Evolutionary conservation across 2,888 invertebrate species (phyloP).

Genomic region (Muschampia plurimacula): DNA sequence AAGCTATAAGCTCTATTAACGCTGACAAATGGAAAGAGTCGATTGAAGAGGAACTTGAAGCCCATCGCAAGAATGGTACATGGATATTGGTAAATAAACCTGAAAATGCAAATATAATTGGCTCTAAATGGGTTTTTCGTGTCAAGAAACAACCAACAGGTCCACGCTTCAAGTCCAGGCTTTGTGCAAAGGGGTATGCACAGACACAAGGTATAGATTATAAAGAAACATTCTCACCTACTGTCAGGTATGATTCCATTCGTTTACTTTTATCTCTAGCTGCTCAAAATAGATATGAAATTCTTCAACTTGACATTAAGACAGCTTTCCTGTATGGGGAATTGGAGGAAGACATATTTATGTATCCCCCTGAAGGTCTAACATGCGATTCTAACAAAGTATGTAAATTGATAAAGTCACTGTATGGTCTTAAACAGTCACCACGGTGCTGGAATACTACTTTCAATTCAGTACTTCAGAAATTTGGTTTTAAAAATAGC

Average conservation of each 20-base stretch:
- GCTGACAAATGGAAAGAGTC: conserved; percentile 40
- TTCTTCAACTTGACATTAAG: conserved; percentile 39
- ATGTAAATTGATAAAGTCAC: conserved; percentile 42
- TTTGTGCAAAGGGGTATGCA: conserved; percentile 49
- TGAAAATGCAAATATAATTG: conserved; percentile 36
- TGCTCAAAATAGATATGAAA: conserved; percentile 29
- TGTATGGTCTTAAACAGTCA: conserved; percentile 6
- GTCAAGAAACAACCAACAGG: conserved; percentile 46
- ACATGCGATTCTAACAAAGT: conserved; percentile 7
- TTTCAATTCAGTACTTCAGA: neutral
- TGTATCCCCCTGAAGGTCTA: conserved; percentile 45
- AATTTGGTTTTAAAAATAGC: conserved; percentile 4
- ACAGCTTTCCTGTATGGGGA: conserved; percentile 41
- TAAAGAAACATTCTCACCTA: conserved; percentile 44
- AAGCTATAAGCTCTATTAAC: conserved; percentile 32
- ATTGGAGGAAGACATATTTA: neutral
- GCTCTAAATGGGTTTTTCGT: conserved; percentile 47
- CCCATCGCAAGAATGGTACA: conserved; percentile 37
- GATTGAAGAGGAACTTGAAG: conserved; percentile 36
- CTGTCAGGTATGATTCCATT: conserved; percentile 48
- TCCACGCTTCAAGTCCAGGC: conserved; percentile 46
- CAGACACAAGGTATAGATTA: conserved; percentile 40
- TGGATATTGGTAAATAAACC: conserved; percentile 44
- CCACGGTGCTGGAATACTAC: conserved; percentile 7
- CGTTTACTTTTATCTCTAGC: conserved; percentile 39